Evolutionary conservation across 1,140 invertebrate genomes (phyloP).

Genomic region (Atopsyche davidsoni): DNA sequence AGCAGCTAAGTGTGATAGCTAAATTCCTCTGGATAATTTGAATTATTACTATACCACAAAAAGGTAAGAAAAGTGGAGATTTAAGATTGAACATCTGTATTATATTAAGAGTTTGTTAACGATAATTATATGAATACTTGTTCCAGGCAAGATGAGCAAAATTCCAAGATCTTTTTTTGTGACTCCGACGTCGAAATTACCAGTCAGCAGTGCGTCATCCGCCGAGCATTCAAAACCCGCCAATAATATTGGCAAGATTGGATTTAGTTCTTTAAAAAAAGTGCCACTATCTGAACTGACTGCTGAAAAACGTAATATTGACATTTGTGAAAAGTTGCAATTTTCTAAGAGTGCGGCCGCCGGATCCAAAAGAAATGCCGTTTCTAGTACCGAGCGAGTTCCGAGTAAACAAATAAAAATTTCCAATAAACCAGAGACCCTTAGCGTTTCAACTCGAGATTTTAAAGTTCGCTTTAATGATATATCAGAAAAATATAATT

Average conservation of each 20-base stretch:
- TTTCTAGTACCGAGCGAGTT: slow-evolving; percentile 2
- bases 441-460: slow-evolving; percentile 52
- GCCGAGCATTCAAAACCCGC: slow-evolving; percentile 2
- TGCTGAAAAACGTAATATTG: neutral
- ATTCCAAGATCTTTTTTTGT: slow-evolving; percentile 23
- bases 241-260: no score
- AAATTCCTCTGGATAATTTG: no score
- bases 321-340: neutral
- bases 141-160: slow-evolving; percentile 26
- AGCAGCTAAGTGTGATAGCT: no score
- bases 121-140: no score
- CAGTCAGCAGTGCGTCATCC: slow-evolving; percentile 3
- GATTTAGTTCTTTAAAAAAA: slow-evolving; percentile 1
- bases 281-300: slow-evolving; percentile 5
- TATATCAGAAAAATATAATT: slow-evolving; percentile 52
- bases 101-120: no score
- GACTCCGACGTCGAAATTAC: slow-evolving; percentile 9
- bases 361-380: slow-evolving; percentile 18
- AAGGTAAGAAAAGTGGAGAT: no score
- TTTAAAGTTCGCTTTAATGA: slow-evolving; percentile 55
- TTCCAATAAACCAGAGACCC: slow-evolving; percentile 30
- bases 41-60: no score
- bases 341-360: neutral
- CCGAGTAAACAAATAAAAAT: slow-evolving; percentile 23
- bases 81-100: no score